Conservation (phyloP, 2,888 invertebrate species). For the Acronicta psi region DNA sequence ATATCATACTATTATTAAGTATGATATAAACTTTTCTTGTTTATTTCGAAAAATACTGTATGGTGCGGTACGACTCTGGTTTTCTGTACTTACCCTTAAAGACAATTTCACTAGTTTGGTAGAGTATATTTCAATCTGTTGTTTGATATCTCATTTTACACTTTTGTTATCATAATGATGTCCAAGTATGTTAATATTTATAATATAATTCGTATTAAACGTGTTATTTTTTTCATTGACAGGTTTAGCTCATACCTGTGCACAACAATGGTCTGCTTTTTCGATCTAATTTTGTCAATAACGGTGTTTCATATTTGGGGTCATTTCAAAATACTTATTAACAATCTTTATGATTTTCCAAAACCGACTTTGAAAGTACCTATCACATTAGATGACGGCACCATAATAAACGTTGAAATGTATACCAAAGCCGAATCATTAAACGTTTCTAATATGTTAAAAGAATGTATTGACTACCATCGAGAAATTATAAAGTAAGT, state of each 20-base stretch:
- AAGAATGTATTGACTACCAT: constrained; percentile 46
- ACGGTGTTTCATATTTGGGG: constrained; percentile 55
- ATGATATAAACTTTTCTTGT: no score
- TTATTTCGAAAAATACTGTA: no score
- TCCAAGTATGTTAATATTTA: no score
- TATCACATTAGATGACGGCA: neutral
- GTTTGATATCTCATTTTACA: no score
- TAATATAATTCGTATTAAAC: no score
- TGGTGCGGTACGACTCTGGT: no score
- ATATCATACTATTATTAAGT: no score
- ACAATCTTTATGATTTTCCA: constrained; percentile 43
- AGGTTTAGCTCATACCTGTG: constrained; percentile 23
- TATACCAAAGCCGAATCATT: constrained; percentile 39
- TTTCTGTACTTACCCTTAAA: no score
- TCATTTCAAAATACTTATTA: constrained; percentile 50
- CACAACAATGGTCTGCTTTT: constrained; percentile 35
- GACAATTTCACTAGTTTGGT: no score
- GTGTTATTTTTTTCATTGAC: no score
- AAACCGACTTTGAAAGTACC: constrained; percentile 17
- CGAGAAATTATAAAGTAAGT: constrained; percentile 47
- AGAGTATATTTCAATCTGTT: no score
- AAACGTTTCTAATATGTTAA: constrained; percentile 22
- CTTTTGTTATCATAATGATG: no score
- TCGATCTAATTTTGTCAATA: constrained; percentile 45
- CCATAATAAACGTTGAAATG: constrained; percentile 1